phyloP scores from a whole-genome alignment of 2,888 invertebrate genomes.

The Holacanthella duospinosa region DNA sequence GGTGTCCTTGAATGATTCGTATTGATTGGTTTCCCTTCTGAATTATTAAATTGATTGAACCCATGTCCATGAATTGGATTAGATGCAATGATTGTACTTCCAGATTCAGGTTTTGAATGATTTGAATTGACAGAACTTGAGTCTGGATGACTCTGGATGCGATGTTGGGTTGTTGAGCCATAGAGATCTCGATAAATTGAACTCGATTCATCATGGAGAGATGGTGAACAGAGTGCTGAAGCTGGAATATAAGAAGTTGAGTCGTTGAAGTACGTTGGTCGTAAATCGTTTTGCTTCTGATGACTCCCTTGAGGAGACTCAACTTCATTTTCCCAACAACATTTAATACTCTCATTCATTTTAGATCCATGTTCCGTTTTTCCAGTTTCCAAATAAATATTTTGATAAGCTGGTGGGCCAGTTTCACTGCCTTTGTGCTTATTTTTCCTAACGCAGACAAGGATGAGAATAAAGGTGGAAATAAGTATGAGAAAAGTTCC shows the following conservation, averaged over 20 bases:
- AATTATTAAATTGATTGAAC: neutral
- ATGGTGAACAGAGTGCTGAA: slow-evolving; percentile 33
- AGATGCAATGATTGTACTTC: slow-evolving; percentile 26
- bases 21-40: slow-evolving; percentile 1
- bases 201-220: slow-evolving; percentile 15
- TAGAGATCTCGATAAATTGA: slow-evolving; percentile 37
- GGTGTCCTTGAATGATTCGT: slow-evolving; percentile 12
- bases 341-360: slow-evolving; percentile 28
- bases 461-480: slow-evolving; percentile 35
- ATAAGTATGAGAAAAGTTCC: slow-evolving; percentile 35
- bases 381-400: slow-evolving; percentile 32
- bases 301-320: slow-evolving; percentile 15
- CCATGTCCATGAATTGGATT: slow-evolving; percentile 11
- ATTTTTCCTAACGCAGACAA: slow-evolving; percentile 32
- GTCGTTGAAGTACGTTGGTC: slow-evolving; percentile 28
- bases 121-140: slow-evolving; percentile 28
- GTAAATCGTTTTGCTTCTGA: slow-evolving; percentile 24
- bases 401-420: slow-evolving; percentile 34
- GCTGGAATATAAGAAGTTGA: slow-evolving; percentile 35
- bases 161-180: slow-evolving; percentile 29
- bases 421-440: slow-evolving; percentile 31
- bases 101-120: slow-evolving; percentile 34
- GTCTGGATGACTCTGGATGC: slow-evolving; percentile 34
- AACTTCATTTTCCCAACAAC: slow-evolving; percentile 37
- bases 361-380: slow-evolving; percentile 1